Percentiles rank a stretch among this genome's conserved stretches.
These are phyloP conservation scores for Parnassius apollo DNA, from an alignment of 2,888 invertebrate species.

Conservation along the genomic window DNA sequence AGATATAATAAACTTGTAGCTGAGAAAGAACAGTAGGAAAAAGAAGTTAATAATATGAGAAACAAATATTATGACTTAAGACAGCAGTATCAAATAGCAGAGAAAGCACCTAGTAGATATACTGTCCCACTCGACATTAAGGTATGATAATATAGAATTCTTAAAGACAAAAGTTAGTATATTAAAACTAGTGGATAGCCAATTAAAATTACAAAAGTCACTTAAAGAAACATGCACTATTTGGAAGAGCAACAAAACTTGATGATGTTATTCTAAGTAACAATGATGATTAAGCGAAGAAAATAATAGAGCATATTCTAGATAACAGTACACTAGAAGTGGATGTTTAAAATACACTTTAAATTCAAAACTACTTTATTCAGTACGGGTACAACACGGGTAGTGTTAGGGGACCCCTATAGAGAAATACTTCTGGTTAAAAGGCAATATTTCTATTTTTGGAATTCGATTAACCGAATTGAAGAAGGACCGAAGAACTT, in stretches of 20 bases:
- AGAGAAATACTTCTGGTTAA: no score
- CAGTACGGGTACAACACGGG: no score
- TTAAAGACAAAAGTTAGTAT: conserved; percentile 64
- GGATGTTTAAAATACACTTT: conserved; percentile 35
- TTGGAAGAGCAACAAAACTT: conserved; percentile 48
- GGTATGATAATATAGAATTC: conserved; percentile 70
- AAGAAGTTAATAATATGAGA: conserved; percentile 58
- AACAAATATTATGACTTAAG: conserved; percentile 65
- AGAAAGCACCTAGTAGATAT: conserved; percentile 50
- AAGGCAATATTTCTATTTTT: no score
- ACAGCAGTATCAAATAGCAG: conserved; percentile 60
- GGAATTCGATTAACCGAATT: no score
- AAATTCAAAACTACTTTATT: no score
- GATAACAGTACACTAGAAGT: conserved; percentile 62
- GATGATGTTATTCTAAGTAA: conserved; percentile 53
- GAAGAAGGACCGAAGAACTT: no score
- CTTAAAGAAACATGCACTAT: conserved; percentile 50
- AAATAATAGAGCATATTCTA: conserved; percentile 61
- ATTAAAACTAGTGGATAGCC: conserved; percentile 58
- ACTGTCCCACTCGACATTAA: conserved; percentile 62
- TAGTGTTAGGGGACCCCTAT: no score
- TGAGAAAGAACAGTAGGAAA: conserved; percentile 73
- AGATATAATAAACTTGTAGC: conserved; percentile 56
- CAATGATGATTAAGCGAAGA: conserved; percentile 53
- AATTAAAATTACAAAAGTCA: conserved; percentile 57